These are phyloP conservation scores for Nysson spinosus DNA, from an alignment of 2,888 invertebrate genomes.

Conservation along the genomic window DNA sequence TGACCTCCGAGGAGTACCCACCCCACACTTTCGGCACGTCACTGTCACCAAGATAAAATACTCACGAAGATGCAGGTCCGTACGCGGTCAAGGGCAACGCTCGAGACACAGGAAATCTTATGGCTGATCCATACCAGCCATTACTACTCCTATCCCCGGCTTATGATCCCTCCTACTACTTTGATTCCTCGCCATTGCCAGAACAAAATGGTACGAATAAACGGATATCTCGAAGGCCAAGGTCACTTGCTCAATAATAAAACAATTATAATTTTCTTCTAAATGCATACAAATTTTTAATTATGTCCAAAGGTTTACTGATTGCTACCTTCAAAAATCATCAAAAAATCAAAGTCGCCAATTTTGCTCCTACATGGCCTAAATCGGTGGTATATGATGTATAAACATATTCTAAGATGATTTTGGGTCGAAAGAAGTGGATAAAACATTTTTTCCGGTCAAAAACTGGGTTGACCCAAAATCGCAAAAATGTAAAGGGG, in stretches of 20 bases:
- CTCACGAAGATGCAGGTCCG: conserved; percentile 30
- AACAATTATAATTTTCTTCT: too few relatives aligned
- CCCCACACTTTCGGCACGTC: conserved; percentile 35
- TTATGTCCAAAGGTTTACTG: too few relatives aligned
- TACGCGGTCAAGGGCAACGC: conserved; percentile 37
- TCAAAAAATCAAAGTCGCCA: too few relatives aligned
- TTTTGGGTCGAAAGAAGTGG: too few relatives aligned
- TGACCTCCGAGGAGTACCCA: conserved; percentile 44
- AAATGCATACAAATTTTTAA: too few relatives aligned
- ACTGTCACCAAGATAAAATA: conserved; percentile 29
- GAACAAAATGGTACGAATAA: conserved; percentile 32
- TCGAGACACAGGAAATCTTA: conserved; percentile 49
- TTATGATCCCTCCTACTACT: background rate
- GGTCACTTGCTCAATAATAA: conserved; percentile 21
- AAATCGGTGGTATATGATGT: too few relatives aligned
- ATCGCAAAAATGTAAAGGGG: too few relatives aligned
- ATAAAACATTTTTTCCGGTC: too few relatives aligned
- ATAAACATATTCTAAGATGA: too few relatives aligned
- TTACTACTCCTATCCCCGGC: conserved; percentile 20
- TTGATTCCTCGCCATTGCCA: conserved; percentile 20
- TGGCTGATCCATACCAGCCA: conserved; percentile 42
- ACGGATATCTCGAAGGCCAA: conserved; percentile 35
- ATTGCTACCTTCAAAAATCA: too few relatives aligned
- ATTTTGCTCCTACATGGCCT: too few relatives aligned
- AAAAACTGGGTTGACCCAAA: too few relatives aligned